Conservation (phyloP, 1,140 invertebrate species). For the Macrobrachium nipponense region DNA sequence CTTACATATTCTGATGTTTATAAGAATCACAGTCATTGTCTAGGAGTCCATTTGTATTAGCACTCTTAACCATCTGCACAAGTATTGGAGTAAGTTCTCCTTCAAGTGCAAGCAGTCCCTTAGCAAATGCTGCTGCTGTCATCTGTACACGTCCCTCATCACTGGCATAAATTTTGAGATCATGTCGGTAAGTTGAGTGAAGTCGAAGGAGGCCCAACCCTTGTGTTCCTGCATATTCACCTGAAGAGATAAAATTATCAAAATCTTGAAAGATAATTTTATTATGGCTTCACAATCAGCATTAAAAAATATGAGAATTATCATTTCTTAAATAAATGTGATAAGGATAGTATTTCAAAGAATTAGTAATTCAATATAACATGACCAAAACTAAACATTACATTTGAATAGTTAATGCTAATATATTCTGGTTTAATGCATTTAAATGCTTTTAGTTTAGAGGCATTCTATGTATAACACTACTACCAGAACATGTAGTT, state of each 20-base stretch:
- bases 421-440: no score
- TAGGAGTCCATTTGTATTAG: conserved; percentile 97
- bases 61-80: conserved; percentile 99
- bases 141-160: conserved; percentile 99
- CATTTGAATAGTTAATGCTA: no score
- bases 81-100: conserved; percentile 98
- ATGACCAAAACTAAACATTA: no score
- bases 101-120: conserved; percentile 95
- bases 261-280: no score
- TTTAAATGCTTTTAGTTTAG: no score
- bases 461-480: no score
- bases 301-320: no score
- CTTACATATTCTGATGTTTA: conserved; percentile 62
- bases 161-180: conserved; percentile 99
- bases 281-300: no score
- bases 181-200: conserved; percentile 98
- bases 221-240: conserved; percentile 89
- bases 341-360: no score
- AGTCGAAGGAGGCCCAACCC: conserved; percentile 92
- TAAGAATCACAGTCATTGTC: conserved; percentile 92
- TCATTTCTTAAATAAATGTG: no score
- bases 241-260: conserved; percentile 69
- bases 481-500: no score
- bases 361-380: no score
- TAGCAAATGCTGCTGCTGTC: conserved; percentile 99